Base-by-base conservation (phyloP, 2,113 vertebrate genomes). In the Chrysemys picta region DNA sequence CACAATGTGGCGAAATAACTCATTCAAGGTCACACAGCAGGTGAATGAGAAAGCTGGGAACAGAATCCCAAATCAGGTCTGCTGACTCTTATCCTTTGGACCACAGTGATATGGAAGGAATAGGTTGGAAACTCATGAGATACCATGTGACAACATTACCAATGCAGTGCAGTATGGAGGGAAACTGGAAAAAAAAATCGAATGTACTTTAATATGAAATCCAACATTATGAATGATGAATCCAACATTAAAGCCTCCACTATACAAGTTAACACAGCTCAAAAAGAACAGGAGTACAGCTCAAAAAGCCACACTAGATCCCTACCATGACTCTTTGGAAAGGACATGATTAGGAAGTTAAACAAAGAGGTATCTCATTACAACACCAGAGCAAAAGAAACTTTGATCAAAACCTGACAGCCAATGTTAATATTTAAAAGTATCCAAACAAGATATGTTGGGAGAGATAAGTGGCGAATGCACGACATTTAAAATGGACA, bases 1-100 rank as follows among this genome's bases (percentile, higher is more conserved):
- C 17, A n/a, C 6, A 62, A 0, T 12, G 79, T 92, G 88, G 82
- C 0, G 0, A 19, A 82, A 35, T 5, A 35, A 45, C 0, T 76
- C 38, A 38, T 16, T n/a, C 21, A 38, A 38, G 38, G 38, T 76
- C 21, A 14, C 17, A 14, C 2, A 6, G 85, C 12, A 42, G 10
- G 29, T 25, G 79, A 42, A 24, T 0, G 3, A n/a, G 62, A 93
- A 72, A 49, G 21, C 38, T 76, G 24, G 69, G 24, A 76, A 38
- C 38, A 76, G 38, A 45, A 69, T n/a, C 62, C 72, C 21, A 45
- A 76, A 24, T 45, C 72, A 76, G 72, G 10, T 38, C 22, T 76
- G 19, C 38, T 25, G 10, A 45, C 72, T 76, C 72, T 76, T 22
- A 42, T 12, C 19, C 38, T 76, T 76, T 45, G 38, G 9, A 76